Conservation (phyloP, 1,140 invertebrate species). For the Drosophila rhopaloa region DNA sequence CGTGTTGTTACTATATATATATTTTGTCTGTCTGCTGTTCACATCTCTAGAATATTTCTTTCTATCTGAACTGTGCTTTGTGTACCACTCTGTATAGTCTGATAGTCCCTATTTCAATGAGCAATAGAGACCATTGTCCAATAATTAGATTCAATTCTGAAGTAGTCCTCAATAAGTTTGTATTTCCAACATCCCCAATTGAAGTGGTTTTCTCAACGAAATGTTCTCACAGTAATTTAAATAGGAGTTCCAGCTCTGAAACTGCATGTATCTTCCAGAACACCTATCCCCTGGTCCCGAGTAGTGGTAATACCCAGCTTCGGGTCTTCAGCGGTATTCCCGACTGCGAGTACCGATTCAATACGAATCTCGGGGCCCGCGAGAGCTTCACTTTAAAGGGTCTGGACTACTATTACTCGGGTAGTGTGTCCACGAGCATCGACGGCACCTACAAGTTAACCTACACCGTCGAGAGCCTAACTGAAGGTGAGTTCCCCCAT, state of each 20-base stretch:
- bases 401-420: conserved; percentile 76
- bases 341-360: conserved; percentile 82
- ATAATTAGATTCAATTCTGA: no score
- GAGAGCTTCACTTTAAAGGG: conserved; percentile 56
- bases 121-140: no score
- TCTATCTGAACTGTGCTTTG: neutral
- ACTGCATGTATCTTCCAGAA: conserved; percentile 49
- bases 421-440: conserved; percentile 44
- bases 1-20: neutral
- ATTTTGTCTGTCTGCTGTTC: neutral
- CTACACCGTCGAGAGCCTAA: conserved; percentile 54
- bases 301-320: conserved; percentile 87
- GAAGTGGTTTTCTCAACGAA: no score
- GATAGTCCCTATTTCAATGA: neutral
- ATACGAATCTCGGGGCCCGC: conserved; percentile 45
- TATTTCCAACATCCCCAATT: no score
- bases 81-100: neutral
- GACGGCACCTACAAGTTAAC: conserved; percentile 48
- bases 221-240: no score
- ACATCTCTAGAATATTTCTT: neutral
- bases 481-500: conserved; percentile 41
- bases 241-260: neutral
- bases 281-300: conserved; percentile 88
- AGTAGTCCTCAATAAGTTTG: no score
- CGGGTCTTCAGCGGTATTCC: conserved; percentile 89